Base-by-base conservation (phyloP, 2,888 invertebrate genomes). In the Papilio protenor region DNA sequence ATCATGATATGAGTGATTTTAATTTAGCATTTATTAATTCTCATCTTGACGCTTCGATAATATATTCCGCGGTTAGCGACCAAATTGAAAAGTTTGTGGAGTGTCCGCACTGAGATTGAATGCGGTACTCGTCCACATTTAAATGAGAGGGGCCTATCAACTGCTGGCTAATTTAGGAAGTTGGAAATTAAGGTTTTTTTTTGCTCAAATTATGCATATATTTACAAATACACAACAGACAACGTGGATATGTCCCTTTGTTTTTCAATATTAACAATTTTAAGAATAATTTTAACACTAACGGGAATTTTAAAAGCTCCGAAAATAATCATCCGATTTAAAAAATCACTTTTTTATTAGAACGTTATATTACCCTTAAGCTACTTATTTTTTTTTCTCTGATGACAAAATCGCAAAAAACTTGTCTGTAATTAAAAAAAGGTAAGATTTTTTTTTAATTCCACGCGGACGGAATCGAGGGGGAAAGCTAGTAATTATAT, bases 81-180 rank as follows among this genome's bases (percentile, higher is more conserved):
- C 82, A 84, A 84, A 85, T 84, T 84, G 82, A 84, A 85, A 85
- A 85, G 84, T 85, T 85, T 82, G 33, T 52, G 59, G 79, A 75
- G 81, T 80, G 81, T 79, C 76, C 79, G 64, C 79, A 45, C 78
- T 57, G 81, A 80, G 77, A 79, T 79, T 81, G 82, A 78, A 75
- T 57, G 64, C 66, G 72, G 75, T 52, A 71, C 75, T 75, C 71
- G 49, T 73, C 27, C 40, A 45, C 49, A 71, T 77, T 77, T 77
- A 75, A 77, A 77, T 77, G 52, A 52, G 74, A 71, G 77, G 77
- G 76, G 71, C 40, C 74, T 52, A 74, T 77, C 77, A 75, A 74
- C 74, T 16, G 74, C 18, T n/a, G 47, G 40, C 59, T 75, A 52
- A 77, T 77, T 77, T 59, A 69, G 66, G 57, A 73, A 77, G 66